Percentiles rank a stretch among this genome's conserved stretches.
Evolutionary conservation across 2,888 invertebrate genomes (phyloP).

Genomic region (Odontocerum albicorne): DNA sequence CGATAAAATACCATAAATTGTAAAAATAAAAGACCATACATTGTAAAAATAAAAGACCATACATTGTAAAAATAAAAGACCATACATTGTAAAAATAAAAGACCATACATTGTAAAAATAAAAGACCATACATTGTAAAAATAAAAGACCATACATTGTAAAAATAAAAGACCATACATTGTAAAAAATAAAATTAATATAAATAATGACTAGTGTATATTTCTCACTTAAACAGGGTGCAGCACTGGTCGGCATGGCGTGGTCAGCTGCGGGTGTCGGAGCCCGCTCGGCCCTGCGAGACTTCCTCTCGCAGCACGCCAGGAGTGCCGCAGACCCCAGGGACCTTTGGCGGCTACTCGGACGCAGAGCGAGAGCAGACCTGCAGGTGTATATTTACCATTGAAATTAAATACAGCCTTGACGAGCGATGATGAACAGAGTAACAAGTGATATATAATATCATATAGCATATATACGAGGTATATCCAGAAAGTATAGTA

Average conservation of each 20-base stretch:
- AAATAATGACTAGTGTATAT: background rate
- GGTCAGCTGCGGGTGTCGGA: constrained; percentile 53
- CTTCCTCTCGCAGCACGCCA: constrained; percentile 48
- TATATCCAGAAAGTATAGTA: no score
- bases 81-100: no score
- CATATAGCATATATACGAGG: no score
- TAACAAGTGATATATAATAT: no score
- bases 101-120: no score
- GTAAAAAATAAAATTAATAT: background rate
- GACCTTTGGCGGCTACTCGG: constrained; percentile 73
- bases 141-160: background rate
- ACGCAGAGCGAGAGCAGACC: constrained; percentile 40
- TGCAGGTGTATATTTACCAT: constrained; percentile 32
- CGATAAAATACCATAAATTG: no score
- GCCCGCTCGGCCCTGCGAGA: constrained; percentile 52
- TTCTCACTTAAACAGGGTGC: constrained; percentile 46
- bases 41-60: no score
- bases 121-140: no score
- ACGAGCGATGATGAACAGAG: no score
- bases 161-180: background rate
- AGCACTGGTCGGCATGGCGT: constrained; percentile 57
- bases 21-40: no score
- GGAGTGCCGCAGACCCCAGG: constrained; percentile 63
- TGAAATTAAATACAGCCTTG: no score
- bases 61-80: no score